phyloP scores from a whole-genome alignment of 2,113 vertebrate species.

The Eurypyga helias region DNA sequence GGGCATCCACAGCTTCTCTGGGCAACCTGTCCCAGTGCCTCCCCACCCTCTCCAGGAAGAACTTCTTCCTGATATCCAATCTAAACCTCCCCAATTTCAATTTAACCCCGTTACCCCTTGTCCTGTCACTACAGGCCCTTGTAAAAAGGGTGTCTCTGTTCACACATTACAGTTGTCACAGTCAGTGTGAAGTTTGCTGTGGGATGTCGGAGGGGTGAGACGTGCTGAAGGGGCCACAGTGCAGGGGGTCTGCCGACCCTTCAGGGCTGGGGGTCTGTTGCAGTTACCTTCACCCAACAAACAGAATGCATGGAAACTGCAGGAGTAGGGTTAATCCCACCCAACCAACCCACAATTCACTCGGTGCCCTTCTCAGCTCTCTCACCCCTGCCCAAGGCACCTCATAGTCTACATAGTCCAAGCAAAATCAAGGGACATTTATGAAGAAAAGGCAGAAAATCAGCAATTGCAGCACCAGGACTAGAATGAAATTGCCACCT shows the following conservation, averaged over 20 bases:
- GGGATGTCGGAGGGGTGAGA: background rate
- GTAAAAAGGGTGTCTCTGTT: background rate
- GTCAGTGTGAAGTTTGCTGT: background rate
- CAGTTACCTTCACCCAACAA: background rate
- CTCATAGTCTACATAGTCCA: fast-evolving
- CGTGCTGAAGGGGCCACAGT: background rate
- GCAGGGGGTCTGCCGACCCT: background rate
- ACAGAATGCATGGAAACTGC: background rate
- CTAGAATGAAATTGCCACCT: background rate
- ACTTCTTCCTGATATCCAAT: too few species aligned
- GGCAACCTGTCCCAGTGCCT: too few species aligned
- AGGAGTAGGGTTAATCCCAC: background rate
- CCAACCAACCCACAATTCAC: background rate
- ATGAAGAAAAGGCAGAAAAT: background rate
- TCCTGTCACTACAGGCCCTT: too few species aligned
- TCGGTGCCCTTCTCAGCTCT: background rate
- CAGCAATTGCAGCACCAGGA: background rate
- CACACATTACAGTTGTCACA: fast-evolving
- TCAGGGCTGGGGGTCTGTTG: background rate
- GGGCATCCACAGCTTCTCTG: too few species aligned
- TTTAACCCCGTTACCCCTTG: too few species aligned
- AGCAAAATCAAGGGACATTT: background rate
- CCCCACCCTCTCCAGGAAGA: too few species aligned
- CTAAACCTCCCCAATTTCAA: too few species aligned
- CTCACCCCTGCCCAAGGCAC: background rate